phyloP scores from a whole-genome alignment of 2,797 vertebrate genomes.

The Eurystomus glaucurus region DNA sequence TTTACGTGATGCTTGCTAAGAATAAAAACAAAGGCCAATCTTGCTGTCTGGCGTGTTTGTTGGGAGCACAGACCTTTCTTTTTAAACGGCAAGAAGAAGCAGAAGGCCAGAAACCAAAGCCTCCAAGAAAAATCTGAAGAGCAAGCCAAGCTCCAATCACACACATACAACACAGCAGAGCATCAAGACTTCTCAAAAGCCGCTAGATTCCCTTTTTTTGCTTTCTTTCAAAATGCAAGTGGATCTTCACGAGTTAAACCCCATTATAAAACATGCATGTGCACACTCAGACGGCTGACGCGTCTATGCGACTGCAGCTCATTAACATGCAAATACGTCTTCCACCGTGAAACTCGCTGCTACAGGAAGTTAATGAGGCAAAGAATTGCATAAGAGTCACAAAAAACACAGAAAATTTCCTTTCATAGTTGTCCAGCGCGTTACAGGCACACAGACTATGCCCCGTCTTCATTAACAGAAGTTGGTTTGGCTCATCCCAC shows the following conservation, averaged over 20 bases:
- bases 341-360: neutral
- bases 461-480: neutral
- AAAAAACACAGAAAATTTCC: neutral
- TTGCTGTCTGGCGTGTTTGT: neutral
- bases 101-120: neutral
- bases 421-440: neutral
- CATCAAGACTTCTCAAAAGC: neutral
- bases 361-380: slow-evolving; percentile 39
- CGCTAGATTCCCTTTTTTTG: neutral
- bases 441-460: fast-evolving
- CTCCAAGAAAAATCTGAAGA: neutral
- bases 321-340: slow-evolving; percentile 42
- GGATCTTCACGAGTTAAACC: neutral
- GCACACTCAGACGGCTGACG: neutral
- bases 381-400: slow-evolving; percentile 14
- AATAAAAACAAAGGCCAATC: neutral
- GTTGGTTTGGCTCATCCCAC: fast-evolving
- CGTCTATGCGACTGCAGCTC: neutral
- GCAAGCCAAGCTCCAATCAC: neutral
- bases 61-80: neutral
- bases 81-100: neutral
- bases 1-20: neutral
- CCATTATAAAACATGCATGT: neutral
- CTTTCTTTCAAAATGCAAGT: neutral
- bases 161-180: fast-evolving